These are phyloP conservation scores for Drosophila pandora DNA, from an alignment of 1,140 invertebrate species.

Conservation along the genomic window DNA sequence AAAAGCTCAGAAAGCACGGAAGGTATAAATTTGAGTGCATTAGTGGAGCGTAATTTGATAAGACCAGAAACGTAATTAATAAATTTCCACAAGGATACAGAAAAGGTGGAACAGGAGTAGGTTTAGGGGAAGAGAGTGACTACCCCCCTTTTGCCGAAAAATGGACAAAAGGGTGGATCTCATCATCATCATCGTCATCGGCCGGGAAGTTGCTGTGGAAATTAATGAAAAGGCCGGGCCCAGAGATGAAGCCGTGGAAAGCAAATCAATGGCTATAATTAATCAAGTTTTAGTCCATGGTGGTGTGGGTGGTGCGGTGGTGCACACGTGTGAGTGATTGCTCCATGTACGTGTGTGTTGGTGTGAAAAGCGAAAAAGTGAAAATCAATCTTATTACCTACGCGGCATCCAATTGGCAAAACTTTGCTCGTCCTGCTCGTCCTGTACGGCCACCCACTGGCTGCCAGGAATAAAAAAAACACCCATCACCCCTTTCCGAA, in stretches of 20 bases:
- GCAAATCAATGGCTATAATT: slow-evolving; percentile 81
- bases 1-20: slow-evolving; percentile 69
- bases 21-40: slow-evolving; percentile 82
- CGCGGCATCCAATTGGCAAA: slow-evolving; percentile 60
- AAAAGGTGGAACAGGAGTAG: not conserved
- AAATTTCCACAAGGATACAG: slow-evolving; percentile 63
- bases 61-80: slow-evolving; percentile 81
- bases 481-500: not conserved
- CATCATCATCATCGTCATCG: slow-evolving; percentile 19
- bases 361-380: slow-evolving; percentile 64
- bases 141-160: too few relatives aligned
- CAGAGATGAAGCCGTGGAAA: slow-evolving; percentile 72
- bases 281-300: slow-evolving; percentile 73
- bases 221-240: slow-evolving; percentile 58
- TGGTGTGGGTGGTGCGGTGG: not conserved
- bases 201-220: slow-evolving; percentile 49
- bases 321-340: slow-evolving; percentile 71
- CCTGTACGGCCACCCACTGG: not conserved
- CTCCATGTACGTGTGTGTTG: not conserved
- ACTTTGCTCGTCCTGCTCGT: slow-evolving; percentile 12
- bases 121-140: too few relatives aligned
- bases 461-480: not conserved
- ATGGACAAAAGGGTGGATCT: slow-evolving; percentile 26
- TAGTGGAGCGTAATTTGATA: slow-evolving; percentile 81
- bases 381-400: slow-evolving; percentile 81